Base-by-base conservation (phyloP, 1,140 invertebrate genomes). In the Cephus cinctus region DNA sequence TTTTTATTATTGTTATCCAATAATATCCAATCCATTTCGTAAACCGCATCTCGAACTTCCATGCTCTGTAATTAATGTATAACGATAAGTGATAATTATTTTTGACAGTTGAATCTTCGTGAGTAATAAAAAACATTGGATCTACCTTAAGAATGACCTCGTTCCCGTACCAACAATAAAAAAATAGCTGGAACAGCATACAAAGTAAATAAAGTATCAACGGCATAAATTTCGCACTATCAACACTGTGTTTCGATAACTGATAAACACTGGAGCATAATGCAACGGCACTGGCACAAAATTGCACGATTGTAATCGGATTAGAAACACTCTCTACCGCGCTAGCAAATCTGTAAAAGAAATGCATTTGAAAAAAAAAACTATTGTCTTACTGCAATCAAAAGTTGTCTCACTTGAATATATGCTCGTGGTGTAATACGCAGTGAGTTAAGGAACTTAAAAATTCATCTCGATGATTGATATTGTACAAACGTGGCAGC, bases 141-240 rank as follows among this genome's bases (percentile, higher is more conserved):
- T 38, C 16, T 41, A 66, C 63, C 43, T 58, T 46, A 1, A 47
- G 0, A 3, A 47, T 50, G 3, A 61, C 38, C 31, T 59, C 42
- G 19, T 58, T 50, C 1, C 63, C 65, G 21, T 53, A 59, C 49
- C 54, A 63, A 21, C 63, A 65, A 41, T 50, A 65, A 2, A 52
- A 30, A 43, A 60, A 65, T 16, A 55, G 60, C 41, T 67, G 56
- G 1, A 53, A 4, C 2, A 60, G 16, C n/a, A 51, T 53, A 6
- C 48, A 49, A 1, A 34, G 30, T 16, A 67, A 38, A 15, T 49
- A 58, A 4, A 53, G 18, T 2, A 41, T 5, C 3, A 56, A 5
- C 5, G 21, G 9, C 8, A 50, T 5, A 9, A 52, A 54, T 2
- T 54, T 30, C 5, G 35, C 4, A 6, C 47, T 35, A 1, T 31